A percentile compares a stretch with the other conserved stretches of the same genome.
These are phyloP conservation scores for Apostichopus parvimensis DNA, from an alignment of 35 echinoderm and acorn worm genomes.

Conservation along the genomic window DNA sequence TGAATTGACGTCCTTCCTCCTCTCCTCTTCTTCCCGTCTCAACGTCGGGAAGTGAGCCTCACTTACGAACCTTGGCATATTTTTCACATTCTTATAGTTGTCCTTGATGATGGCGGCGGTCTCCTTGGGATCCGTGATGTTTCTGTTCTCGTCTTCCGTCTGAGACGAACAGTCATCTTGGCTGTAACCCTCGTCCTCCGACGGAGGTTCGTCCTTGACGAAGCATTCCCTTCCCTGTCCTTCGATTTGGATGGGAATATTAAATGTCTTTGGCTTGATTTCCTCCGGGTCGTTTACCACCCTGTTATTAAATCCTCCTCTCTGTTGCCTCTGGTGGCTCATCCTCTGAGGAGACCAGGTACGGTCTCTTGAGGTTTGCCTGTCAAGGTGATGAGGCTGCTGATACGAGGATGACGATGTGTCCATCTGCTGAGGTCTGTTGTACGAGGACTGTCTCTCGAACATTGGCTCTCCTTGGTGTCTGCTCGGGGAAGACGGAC, in stretches of 20 bases:
- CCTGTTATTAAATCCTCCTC: background rate
- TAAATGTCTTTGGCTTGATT: constrained; percentile 52
- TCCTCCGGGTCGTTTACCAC: background rate
- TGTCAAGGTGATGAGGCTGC: constrained; percentile 16
- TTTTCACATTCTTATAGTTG: constrained; percentile 19
- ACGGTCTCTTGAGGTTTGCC: background rate
- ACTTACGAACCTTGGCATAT: constrained; percentile 48
- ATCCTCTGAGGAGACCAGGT: constrained; percentile 5
- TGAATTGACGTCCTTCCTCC: background rate
- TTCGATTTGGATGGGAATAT: constrained; percentile 47
- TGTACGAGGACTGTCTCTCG: constrained; percentile 4
- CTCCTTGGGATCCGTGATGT: background rate
- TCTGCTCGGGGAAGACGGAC: background rate
- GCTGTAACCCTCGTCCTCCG: constrained; percentile 50
- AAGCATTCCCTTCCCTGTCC: constrained; percentile 34
- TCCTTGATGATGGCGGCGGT: background rate
- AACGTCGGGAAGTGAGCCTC: constrained; percentile 41
- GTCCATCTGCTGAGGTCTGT: background rate
- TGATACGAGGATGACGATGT: background rate
- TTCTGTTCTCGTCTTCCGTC: constrained; percentile 38
- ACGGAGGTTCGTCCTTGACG: constrained; percentile 42
- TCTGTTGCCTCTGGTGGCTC: background rate
- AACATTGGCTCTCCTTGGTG: background rate
- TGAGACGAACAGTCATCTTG: constrained; percentile 38
- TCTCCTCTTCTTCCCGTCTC: background rate